Evolutionary conservation across 2,113 vertebrate genomes (phyloP).

Genomic region (Nothobranchius furzeri): DNA sequence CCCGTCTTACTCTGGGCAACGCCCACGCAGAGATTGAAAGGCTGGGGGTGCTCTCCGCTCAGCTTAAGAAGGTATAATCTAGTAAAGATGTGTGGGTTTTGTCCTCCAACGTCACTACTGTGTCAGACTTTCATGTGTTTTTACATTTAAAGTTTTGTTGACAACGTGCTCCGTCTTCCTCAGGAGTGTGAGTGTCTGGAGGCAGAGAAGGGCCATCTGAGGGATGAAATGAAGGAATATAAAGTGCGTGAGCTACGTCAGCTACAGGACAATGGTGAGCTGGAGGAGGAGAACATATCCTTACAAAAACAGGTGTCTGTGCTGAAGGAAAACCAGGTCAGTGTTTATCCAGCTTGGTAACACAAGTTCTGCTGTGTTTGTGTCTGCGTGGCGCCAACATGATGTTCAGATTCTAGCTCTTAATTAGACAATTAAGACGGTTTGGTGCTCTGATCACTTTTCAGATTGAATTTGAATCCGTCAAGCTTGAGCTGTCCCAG

Average conservation of each 20-base stretch:
- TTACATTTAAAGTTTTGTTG: background rate
- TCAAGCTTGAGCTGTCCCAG: slow-evolving; percentile 82
- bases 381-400: background rate
- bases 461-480: slow-evolving; percentile 84
- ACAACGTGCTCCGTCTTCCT: slow-evolving; percentile 12
- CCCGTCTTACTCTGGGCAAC: slow-evolving; percentile 74
- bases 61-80: slow-evolving; percentile 80
- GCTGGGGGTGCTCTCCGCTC: slow-evolving; percentile 64
- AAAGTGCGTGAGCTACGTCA: slow-evolving; percentile 82
- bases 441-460: background rate
- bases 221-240: slow-evolving; percentile 83
- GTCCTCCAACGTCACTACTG: background rate
- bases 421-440: no score
- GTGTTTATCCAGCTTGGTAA: background rate
- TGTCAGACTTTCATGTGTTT: background rate
- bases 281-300: slow-evolving; percentile 87
- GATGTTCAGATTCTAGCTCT: no score
- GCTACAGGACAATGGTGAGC: slow-evolving; percentile 82
- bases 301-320: slow-evolving; percentile 85
- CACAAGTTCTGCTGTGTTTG: background rate
- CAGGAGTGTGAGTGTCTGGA: slow-evolving; percentile 82
- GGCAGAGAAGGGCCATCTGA: slow-evolving; percentile 76
- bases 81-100: no score
- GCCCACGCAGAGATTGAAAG: slow-evolving; percentile 80
- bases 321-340: slow-evolving; percentile 85